A percentile compares a stretch with the other conserved stretches of the same genome.
These are phyloP conservation scores for Megalonaias nervosa DNA, from an alignment of 1,140 invertebrate species.

Conservation along the genomic window DNA sequence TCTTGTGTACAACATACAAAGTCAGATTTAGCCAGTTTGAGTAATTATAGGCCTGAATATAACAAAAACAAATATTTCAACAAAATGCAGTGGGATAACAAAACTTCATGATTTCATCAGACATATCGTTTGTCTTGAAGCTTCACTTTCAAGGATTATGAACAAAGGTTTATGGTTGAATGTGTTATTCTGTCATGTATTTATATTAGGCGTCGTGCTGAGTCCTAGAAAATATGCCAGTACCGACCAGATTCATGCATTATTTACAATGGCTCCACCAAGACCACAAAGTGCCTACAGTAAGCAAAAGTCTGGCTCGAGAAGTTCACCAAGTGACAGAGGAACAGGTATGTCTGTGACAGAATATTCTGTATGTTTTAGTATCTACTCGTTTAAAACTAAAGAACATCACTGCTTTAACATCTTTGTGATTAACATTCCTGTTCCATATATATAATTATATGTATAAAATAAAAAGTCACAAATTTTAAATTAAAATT, in stretches of 20 bases:
- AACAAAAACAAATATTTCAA: too few species aligned
- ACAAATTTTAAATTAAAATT: too few species aligned
- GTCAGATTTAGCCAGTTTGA: too few species aligned
- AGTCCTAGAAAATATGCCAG: slow-evolving; percentile 67
- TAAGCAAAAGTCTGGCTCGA: slow-evolving; percentile 43
- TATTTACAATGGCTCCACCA: slow-evolving; percentile 56
- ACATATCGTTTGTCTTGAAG: too few species aligned
- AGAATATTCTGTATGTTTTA: background rate
- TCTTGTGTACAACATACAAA: too few species aligned
- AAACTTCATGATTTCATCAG: too few species aligned
- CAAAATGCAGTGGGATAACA: too few species aligned
- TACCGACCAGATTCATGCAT: slow-evolving; percentile 65
- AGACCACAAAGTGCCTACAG: slow-evolving; percentile 56
- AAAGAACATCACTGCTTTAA: background rate
- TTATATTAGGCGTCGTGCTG: slow-evolving; percentile 52
- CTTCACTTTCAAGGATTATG: too few species aligned
- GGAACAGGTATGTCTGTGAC: slow-evolving; percentile 34
- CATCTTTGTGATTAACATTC: background rate
- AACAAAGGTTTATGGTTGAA: too few species aligned
- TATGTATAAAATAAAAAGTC: too few species aligned
- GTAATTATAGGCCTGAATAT: too few species aligned
- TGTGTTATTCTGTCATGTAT: background rate
- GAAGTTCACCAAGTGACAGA: slow-evolving; percentile 60
- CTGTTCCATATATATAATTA: too few species aligned
- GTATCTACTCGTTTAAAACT: background rate